These are phyloP conservation scores for Epirrita christyi DNA, from an alignment of 2,888 invertebrate species.

Conservation along the genomic window DNA sequence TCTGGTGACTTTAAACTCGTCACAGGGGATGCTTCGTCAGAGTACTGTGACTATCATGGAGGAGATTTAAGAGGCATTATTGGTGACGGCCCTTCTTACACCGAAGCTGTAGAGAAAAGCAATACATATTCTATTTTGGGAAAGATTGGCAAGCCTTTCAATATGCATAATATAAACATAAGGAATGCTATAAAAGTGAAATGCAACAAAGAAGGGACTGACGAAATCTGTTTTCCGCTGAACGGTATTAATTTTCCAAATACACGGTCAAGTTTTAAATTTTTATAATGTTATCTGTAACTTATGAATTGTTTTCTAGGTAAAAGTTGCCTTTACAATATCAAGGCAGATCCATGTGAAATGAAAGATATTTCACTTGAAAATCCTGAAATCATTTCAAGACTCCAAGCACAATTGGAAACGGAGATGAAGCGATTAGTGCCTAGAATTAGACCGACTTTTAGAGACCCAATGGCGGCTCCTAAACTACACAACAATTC, in stretches of 20 bases:
- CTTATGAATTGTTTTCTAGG: constrained; percentile 6
- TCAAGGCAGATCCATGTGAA: constrained; percentile 71
- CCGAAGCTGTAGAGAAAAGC: constrained; percentile 52
- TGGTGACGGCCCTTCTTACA: constrained; percentile 56
- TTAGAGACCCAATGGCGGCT: constrained; percentile 56
- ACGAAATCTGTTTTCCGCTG: constrained; percentile 54
- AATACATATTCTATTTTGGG: constrained; percentile 52
- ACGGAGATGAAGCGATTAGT: constrained; percentile 54
- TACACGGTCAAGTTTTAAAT: no score
- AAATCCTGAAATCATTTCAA: constrained; percentile 53
- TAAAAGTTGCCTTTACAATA: constrained; percentile 62
- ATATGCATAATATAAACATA: constrained; percentile 41
- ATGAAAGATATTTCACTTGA: constrained; percentile 53
- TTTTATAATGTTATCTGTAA: not conserved
- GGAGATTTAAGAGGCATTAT: constrained; percentile 56
- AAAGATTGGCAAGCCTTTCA: constrained; percentile 48
- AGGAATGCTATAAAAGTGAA: constrained; percentile 53
- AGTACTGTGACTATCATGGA: constrained; percentile 59
- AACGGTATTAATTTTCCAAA: constrained; percentile 49
- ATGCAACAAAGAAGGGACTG: constrained; percentile 42
- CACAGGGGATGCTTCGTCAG: constrained; percentile 50
- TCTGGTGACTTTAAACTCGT: constrained; percentile 65
- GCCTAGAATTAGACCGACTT: constrained; percentile 53
- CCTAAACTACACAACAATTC: constrained; percentile 64
- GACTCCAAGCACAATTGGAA: constrained; percentile 47